Evolutionary conservation across 53 echinoderm and acorn worm genomes (phyloP), one percentile per base, ranked within the genome.

Genomic region (Holothuria scabra): DNA sequence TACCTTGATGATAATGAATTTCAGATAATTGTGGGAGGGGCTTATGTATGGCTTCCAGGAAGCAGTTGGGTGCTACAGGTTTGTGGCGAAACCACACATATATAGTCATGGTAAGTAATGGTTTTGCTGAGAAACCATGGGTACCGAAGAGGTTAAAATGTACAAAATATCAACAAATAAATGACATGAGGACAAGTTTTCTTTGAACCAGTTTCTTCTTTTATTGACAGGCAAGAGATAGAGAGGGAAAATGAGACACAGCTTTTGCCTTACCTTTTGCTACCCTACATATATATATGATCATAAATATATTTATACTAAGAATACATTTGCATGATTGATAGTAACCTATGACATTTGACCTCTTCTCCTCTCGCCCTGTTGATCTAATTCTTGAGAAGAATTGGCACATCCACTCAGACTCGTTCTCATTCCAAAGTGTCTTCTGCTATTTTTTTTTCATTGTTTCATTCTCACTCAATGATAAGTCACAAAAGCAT

Each of bases 301-400:
- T 78, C 56, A 78, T 78, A 78, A 78, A 78, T 78, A 76, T 76
- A 78, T 78, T 78, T 78, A 33, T 78, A 78, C 78, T 78, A 78
- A 78, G 78, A 78, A 78, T 78, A 78, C 78, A 78, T 78, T 78
- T 78, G 78, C 78, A 78, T 78, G 78, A 78, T 76, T 78, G 78
- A 57, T 57, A 46, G 78, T 78, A 55, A 78, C 78, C 58, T 58
- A 8, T 78, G 78, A 78, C 78, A 28, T 58, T 20, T 31, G 59
- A 78, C 78, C 72, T 72, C 67, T 67, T 67, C 20, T 67, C 67
- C 28, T 67, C 67, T 67, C n/a, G 19, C 67, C 32, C 23, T 78
- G 28, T 48, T 52, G 20, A 55, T 56, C 33, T 31, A 8, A 78
- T 56, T 78, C 58, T 49, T 9, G n/a, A 72, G 56, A n/a, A 57